Conservation (phyloP, 2,113 vertebrate genomes). For the Motacilla alba region DNA sequence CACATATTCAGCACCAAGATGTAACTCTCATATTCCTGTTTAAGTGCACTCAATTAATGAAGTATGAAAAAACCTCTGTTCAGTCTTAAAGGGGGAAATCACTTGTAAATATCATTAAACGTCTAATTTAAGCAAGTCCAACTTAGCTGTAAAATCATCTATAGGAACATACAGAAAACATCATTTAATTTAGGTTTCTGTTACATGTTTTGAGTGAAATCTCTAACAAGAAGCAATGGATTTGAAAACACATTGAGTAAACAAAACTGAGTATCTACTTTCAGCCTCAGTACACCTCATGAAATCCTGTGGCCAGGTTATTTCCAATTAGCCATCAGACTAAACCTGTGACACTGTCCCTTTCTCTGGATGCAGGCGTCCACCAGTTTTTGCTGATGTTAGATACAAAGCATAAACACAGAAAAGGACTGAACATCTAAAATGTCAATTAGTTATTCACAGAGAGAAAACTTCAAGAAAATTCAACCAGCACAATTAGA, state of each 20-base stretch:
- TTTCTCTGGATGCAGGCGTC: neutral
- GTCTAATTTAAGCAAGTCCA: neutral
- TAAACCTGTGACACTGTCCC: neutral
- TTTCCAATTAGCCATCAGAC: neutral
- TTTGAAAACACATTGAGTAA: neutral
- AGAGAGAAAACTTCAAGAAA: neutral
- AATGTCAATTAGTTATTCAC: neutral
- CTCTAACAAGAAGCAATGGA: neutral
- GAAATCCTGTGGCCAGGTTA: neutral
- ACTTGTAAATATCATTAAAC: neutral
- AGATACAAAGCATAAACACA: neutral
- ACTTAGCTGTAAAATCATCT: neutral
- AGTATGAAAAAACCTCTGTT: neutral
- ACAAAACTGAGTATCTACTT: neutral
- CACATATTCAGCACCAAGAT: neutral
- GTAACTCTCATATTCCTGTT: neutral
- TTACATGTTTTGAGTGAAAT: neutral
- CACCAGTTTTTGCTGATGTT: neutral
- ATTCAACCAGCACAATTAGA: neutral
- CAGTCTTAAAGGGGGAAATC: neutral
- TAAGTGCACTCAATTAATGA: neutral
- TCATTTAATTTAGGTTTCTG: neutral
- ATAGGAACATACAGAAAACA: neutral
- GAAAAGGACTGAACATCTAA: neutral
- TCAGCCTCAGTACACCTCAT: neutral